phyloP scores from a whole-genome alignment of 2,888 invertebrate species.

The Tachina grossa region DNA sequence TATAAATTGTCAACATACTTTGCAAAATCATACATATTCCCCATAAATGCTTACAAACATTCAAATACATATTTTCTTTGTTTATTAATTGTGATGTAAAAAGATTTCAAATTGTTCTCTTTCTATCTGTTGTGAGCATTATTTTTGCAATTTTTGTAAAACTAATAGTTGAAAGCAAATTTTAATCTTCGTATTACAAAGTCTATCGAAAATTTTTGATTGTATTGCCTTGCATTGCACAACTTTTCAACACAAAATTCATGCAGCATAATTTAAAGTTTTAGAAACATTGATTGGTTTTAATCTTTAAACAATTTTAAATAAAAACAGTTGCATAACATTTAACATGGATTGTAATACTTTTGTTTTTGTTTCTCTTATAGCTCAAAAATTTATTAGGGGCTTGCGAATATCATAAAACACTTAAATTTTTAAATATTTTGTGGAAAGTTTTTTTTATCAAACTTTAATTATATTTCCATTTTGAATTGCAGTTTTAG shows the following conservation, averaged over 20 bases:
- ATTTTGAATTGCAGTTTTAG: too few species aligned
- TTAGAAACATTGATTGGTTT: slow-evolving; percentile 18
- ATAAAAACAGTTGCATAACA: slow-evolving; percentile 18
- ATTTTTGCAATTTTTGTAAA: slow-evolving; percentile 13
- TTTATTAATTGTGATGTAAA: slow-evolving; percentile 54
- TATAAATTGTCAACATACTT: slow-evolving; percentile 35
- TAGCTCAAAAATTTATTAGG: not conserved
- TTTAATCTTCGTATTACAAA: slow-evolving; percentile 38
- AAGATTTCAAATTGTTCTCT: slow-evolving; percentile 38
- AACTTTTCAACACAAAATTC: not conserved
- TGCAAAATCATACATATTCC: not conserved
- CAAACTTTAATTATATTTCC: too few species aligned
- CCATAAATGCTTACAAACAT: not conserved
- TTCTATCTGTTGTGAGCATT: slow-evolving; percentile 3
- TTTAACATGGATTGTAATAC: not conserved
- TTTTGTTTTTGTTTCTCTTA: not conserved
- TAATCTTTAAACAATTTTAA: slow-evolving; percentile 1
- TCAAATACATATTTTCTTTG: slow-evolving; percentile 21
- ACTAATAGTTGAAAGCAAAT: slow-evolving; percentile 45
- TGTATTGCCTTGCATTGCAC: not conserved
- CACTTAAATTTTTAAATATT: too few species aligned
- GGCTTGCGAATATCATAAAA: not conserved
- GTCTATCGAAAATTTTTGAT: slow-evolving; percentile 31
- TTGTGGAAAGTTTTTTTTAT: too few species aligned
- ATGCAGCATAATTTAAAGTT: not conserved